phyloP scores from a whole-genome alignment of 2,113 vertebrate genomes.

The Mixornis gularis region DNA sequence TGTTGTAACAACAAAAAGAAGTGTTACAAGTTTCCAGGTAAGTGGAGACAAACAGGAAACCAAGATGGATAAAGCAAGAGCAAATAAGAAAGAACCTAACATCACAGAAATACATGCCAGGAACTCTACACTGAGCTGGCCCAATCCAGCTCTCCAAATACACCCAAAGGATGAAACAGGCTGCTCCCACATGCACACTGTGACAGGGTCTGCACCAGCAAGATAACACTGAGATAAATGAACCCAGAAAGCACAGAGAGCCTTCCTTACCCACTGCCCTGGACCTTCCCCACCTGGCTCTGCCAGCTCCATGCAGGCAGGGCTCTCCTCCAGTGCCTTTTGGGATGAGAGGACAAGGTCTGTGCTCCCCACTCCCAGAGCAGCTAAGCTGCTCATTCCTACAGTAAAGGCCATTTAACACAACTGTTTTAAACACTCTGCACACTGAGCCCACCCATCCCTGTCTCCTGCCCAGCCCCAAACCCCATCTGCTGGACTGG shows the following conservation, averaged over 20 bases:
- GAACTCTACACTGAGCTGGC: not conserved
- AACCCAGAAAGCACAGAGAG: not conserved
- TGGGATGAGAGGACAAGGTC: accelerated
- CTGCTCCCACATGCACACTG: accelerated
- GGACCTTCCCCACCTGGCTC: not conserved
- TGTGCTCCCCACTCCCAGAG: accelerated
- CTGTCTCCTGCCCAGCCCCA: accelerated
- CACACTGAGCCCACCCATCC: not conserved
- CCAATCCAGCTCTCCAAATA: not conserved
- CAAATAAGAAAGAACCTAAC: not conserved
- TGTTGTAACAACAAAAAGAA: not conserved
- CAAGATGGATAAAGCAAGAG: accelerated
- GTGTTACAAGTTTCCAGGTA: not conserved
- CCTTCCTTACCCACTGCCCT: not conserved
- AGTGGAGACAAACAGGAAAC: not conserved
- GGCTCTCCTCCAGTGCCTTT: accelerated
- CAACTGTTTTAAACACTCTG: not conserved
- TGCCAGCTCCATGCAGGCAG: not conserved
- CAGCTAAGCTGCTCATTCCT: not conserved
- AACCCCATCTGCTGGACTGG: not conserved
- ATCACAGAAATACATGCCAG: not conserved
- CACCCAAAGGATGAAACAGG: not conserved
- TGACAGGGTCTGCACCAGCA: not conserved
- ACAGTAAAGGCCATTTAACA: not conserved
- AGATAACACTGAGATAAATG: not conserved